Conservation (phyloP, 2,797 vertebrate species). For the Hippopotamyrus pictus region DNA sequence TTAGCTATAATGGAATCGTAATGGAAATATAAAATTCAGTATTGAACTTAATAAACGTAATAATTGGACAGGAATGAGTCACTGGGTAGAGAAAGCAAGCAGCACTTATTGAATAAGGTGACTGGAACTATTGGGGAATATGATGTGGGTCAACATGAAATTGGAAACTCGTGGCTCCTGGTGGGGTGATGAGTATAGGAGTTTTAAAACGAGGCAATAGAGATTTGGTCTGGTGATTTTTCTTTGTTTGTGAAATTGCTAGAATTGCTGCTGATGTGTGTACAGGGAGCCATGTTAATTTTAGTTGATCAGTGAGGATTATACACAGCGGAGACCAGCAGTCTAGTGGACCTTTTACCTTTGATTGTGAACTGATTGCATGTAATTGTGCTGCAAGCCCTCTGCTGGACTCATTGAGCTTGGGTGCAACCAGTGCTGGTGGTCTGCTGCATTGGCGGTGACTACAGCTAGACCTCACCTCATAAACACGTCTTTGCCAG, state of each 20-base stretch:
- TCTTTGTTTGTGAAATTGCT: background rate
- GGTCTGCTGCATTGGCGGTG: too few relatives aligned
- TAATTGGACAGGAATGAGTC: background rate
- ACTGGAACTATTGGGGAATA: background rate
- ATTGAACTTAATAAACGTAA: background rate
- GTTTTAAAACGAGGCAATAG: background rate
- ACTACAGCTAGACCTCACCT: background rate
- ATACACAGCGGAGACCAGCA: background rate
- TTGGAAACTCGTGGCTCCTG: background rate
- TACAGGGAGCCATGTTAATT: background rate
- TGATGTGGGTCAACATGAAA: background rate
- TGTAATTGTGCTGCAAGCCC: background rate
- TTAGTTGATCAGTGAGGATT: background rate
- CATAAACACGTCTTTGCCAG: background rate
- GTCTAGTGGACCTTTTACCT: background rate
- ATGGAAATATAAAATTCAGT: background rate
- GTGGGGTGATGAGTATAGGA: background rate
- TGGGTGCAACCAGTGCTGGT: background rate
- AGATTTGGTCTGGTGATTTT: background rate
- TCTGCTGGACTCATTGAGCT: background rate
- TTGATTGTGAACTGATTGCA: background rate
- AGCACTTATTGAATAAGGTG: background rate
- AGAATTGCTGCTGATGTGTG: background rate
- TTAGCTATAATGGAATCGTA: background rate
- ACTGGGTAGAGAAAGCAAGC: background rate